These are phyloP conservation scores for Chymomyza procnemis DNA, from an alignment of 2,888 invertebrate genomes.

Conservation along the genomic window DNA sequence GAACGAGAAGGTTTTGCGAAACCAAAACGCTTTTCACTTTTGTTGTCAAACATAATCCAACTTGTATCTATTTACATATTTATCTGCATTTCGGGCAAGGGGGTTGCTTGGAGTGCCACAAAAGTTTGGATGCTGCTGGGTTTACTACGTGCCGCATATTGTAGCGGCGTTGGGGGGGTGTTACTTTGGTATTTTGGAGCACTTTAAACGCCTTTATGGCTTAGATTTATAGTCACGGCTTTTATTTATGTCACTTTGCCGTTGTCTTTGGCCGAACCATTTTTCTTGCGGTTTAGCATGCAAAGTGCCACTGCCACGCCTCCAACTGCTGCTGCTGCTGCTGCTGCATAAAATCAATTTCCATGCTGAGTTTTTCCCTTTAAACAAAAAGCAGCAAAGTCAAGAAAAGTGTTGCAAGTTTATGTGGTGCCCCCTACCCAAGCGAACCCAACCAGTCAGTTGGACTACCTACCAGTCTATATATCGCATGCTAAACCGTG, in stretches of 20 bases:
- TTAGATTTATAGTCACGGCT: conserved; percentile 68
- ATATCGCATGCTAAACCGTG: neutral
- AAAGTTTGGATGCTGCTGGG: neutral
- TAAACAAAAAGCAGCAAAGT: conserved; percentile 23
- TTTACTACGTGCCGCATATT: neutral
- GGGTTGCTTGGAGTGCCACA: too few relatives aligned
- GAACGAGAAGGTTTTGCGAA: too few relatives aligned
- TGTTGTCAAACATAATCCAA: conserved; percentile 63
- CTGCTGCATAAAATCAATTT: conserved; percentile 70
- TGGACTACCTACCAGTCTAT: neutral
- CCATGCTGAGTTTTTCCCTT: conserved; percentile 29
- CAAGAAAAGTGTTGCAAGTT: conserved; percentile 68
- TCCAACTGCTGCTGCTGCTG: too few relatives aligned
- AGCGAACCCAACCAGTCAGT: neutral
- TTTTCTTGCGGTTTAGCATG: conserved; percentile 52
- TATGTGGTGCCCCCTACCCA: neutral
- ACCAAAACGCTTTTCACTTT: conserved; percentile 54
- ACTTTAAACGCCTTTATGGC: conserved; percentile 62
- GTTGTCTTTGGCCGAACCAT: conserved; percentile 32
- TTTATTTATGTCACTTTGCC: conserved; percentile 66
- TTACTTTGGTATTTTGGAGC: conserved; percentile 20
- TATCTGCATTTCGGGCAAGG: conserved; percentile 53
- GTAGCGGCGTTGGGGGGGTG: neutral
- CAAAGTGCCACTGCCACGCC: conserved; percentile 20
- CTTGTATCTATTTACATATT: conserved; percentile 68